A percentile compares a stretch with the other conserved stretches of the same genome.
Evolutionary conservation across 2,797 vertebrate species (phyloP).

Genomic region (Lateolabrax maculatus): DNA sequence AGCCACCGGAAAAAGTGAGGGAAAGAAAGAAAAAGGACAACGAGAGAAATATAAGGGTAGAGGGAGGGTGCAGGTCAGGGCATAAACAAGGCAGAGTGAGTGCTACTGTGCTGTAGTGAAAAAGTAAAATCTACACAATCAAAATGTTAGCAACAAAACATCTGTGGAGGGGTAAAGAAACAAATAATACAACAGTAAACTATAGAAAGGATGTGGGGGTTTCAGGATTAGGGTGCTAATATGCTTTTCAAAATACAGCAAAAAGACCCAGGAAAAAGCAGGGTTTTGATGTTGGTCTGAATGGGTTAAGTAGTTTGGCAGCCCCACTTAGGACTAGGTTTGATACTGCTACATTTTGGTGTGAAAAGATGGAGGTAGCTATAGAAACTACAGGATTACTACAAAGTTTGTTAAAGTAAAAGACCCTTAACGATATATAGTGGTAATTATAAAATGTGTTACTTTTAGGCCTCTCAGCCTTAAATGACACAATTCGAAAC

Average conservation of each 20-base stretch:
- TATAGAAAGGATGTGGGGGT: slow-evolving; percentile 14
- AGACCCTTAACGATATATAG: background rate
- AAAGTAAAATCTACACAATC: slow-evolving; percentile 63
- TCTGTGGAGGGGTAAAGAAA: slow-evolving; percentile 40
- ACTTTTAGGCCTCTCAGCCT: background rate
- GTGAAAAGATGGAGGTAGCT: background rate
- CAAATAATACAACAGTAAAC: slow-evolving; percentile 27
- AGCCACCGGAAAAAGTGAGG: slow-evolving; percentile 47
- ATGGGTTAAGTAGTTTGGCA: background rate
- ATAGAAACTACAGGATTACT: background rate
- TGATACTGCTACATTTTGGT: background rate
- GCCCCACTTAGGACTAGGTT: too few relatives aligned
- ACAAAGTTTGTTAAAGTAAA: background rate
- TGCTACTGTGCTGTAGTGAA: slow-evolving; percentile 61
- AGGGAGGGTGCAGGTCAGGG: slow-evolving; percentile 57
- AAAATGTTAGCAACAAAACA: slow-evolving; percentile 70
- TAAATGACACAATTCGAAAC: background rate
- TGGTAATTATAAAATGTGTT: background rate
- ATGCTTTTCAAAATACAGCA: background rate
- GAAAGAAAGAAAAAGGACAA: slow-evolving; percentile 51
- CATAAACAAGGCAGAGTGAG: slow-evolving; percentile 70
- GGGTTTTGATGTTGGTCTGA: slow-evolving; percentile 3
- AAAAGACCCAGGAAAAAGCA: background rate
- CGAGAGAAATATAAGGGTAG: slow-evolving; percentile 34
- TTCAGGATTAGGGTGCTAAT: slow-evolving; percentile 2